Evolutionary conservation across 2,797 vertebrate genomes (phyloP).

Genomic region (Poeciliopsis paucimaculata): DNA sequence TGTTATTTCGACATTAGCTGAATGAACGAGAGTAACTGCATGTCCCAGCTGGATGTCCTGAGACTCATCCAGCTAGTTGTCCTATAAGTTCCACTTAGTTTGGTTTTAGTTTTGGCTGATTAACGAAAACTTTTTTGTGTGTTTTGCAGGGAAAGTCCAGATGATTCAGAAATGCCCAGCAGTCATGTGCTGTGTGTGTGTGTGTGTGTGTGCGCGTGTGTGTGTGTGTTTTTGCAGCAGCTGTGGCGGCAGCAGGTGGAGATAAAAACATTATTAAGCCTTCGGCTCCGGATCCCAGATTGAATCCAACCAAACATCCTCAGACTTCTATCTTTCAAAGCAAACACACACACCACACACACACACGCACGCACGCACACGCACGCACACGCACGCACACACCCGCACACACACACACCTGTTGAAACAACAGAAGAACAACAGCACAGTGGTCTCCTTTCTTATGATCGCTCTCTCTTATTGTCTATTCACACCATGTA

Average conservation of each 20-base stretch:
- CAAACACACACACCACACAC: constrained; percentile 16
- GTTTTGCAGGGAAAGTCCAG: constrained; percentile 5
- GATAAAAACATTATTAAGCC: constrained; percentile 63
- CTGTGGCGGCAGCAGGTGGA: constrained; percentile 62
- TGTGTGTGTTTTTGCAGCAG: constrained; percentile 18
- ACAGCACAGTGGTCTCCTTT: constrained; percentile 37
- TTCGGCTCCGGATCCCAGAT: constrained; percentile 66
- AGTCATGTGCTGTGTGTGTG: constrained; percentile 7
- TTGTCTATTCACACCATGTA: constrained; percentile 36
- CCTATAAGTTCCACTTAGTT: neutral
- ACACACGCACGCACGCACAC: constrained; percentile 31
- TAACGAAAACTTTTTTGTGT: neutral
- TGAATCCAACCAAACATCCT: constrained; percentile 56
- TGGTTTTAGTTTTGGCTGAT: neutral
- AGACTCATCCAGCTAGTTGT: neutral
- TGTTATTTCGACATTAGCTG: too few relatives aligned
- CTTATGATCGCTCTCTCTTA: constrained; percentile 50
- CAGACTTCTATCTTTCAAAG: constrained; percentile 2
- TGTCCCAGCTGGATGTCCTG: neutral
- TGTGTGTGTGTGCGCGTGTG: neutral
- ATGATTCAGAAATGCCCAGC: neutral
- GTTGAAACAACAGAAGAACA: constrained; percentile 50
- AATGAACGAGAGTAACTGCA: neutral
- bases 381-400: constrained; percentile 26
- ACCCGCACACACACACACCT: constrained; percentile 34